phyloP scores from a whole-genome alignment of 2,113 vertebrate genomes.

The Paradisaea rubra region DNA sequence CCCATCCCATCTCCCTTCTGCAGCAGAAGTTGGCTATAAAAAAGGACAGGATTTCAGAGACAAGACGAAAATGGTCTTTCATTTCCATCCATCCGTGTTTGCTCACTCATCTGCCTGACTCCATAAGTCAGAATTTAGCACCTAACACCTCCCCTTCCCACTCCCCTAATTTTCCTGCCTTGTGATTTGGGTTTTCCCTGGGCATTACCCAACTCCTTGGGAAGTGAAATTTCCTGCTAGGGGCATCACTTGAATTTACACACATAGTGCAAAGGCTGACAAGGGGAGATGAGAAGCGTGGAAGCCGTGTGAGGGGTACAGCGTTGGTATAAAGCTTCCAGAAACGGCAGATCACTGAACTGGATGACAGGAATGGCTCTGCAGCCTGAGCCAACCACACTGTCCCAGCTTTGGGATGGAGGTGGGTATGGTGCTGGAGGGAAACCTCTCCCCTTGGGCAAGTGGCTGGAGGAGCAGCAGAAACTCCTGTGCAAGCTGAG shows the following conservation, averaged over 20 bases:
- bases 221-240: neutral
- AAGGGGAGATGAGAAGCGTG: neutral
- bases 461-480: neutral
- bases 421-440: neutral
- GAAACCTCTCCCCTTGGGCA: neutral
- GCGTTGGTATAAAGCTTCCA: neutral
- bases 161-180: fast-evolving
- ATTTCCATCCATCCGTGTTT: neutral
- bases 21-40: fast-evolving
- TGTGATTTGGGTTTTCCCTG: neutral
- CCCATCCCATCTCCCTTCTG: neutral
- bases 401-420: neutral
- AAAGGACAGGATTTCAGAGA: neutral
- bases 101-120: neutral
- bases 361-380: neutral
- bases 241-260: neutral
- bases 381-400: fast-evolving
- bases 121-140: neutral
- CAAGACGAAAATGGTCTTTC: fast-evolving
- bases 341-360: neutral
- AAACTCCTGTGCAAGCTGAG: neutral
- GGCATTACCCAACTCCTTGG: neutral
- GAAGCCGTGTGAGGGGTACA: fast-evolving
- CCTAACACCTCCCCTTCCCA: neutral
- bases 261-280: neutral